Conservation (phyloP, 2,113 vertebrate genomes). For the Fregata magnificens region DNA sequence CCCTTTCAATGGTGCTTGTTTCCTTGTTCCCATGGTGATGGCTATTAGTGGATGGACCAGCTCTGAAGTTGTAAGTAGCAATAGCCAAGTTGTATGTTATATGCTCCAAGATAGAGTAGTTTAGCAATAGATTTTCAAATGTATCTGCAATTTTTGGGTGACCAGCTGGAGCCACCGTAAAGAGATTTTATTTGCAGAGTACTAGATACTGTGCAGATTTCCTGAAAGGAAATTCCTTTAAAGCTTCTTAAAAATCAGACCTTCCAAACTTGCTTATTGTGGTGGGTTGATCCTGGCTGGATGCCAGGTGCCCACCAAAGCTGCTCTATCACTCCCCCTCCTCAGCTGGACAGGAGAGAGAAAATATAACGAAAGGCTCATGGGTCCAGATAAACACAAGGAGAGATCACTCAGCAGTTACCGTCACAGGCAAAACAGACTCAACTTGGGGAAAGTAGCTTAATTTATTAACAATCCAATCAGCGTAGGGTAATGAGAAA, state of each 20-base stretch:
- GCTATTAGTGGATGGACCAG: not conserved
- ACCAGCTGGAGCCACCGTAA: not conserved
- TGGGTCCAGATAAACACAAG: too few species aligned
- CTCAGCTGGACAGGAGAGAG: too few species aligned
- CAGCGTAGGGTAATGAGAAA: too few species aligned
- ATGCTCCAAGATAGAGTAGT: not conserved
- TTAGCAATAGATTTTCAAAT: not conserved
- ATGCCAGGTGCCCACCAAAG: too few species aligned
- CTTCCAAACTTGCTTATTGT: not conserved
- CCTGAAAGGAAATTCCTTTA: not conserved
- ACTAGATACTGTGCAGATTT: not conserved
- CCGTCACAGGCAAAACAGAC: too few species aligned
- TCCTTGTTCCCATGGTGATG: conserved; percentile 19
- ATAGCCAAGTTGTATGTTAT: not conserved
- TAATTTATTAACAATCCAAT: too few species aligned
- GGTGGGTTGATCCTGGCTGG: too few species aligned
- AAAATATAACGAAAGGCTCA: too few species aligned
- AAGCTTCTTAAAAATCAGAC: not conserved
- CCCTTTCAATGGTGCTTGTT: not conserved
- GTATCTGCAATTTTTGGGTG: not conserved
- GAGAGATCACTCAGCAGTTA: too few species aligned
- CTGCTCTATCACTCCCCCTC: too few species aligned
- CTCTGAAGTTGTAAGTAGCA: not conserved
- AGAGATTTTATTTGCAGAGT: not conserved
- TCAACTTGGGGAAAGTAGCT: too few species aligned